Percentiles rank a stretch among this genome's conserved stretches.
These are phyloP conservation scores for Cinclus mexicanus DNA, from an alignment of 2,113 vertebrate genomes.

Conservation along the genomic window DNA sequence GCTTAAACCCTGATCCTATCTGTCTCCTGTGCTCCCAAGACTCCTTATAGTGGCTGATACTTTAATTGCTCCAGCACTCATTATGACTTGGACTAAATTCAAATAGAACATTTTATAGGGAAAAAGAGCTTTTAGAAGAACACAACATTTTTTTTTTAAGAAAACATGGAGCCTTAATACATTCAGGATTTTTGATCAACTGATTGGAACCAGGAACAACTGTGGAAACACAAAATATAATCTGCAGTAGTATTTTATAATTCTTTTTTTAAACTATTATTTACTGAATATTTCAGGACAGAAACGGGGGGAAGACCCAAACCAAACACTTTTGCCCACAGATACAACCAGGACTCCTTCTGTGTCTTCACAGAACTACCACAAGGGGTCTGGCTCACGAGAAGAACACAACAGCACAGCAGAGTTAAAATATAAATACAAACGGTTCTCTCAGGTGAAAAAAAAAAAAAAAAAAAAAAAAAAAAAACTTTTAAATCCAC, in stretches of 20 bases:
- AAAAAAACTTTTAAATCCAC: background rate
- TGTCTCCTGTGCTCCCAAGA: constrained; percentile 34
- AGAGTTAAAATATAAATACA: background rate
- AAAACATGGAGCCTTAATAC: background rate
- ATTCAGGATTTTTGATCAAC: background rate
- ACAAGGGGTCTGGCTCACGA: background rate
- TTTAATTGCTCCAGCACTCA: constrained; percentile 46
- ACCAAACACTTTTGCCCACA: background rate
- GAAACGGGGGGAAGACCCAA: background rate
- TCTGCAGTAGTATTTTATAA: background rate
- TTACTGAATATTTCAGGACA: background rate
- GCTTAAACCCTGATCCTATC: constrained; percentile 50
- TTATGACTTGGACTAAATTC: constrained; percentile 37
- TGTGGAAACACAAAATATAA: background rate
- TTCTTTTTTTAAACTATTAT: background rate
- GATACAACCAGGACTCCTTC: background rate
- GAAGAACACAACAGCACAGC: background rate
- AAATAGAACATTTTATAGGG: constrained; percentile 9
- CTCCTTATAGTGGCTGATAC: constrained; percentile 16
- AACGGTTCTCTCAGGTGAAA: background rate
- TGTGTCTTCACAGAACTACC: background rate
- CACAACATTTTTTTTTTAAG: background rate
- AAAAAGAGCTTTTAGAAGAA: constrained; percentile 1
- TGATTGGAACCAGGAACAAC: background rate
- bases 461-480: background rate